These are phyloP conservation scores for Chaetorhynchus papuensis DNA, from an alignment of 2,113 vertebrate genomes.

Conservation along the genomic window DNA sequence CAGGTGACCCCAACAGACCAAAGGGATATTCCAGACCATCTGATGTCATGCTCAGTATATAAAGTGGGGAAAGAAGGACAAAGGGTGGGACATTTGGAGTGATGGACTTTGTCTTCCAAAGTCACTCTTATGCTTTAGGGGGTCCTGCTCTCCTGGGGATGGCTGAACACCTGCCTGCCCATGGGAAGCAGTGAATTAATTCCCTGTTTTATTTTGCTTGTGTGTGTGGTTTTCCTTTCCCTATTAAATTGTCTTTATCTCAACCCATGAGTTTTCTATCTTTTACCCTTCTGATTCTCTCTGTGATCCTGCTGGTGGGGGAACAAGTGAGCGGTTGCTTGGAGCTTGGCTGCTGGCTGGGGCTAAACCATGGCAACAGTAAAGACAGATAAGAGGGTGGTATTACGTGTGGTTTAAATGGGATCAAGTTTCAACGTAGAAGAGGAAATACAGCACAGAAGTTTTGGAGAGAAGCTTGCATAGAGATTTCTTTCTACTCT, in stretches of 20 bases:
- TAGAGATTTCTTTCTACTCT: background rate
- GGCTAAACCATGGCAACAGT: background rate
- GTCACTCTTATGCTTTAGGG: fast-evolving
- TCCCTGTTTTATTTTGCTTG: background rate
- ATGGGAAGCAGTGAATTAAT: background rate
- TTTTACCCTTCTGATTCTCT: background rate
- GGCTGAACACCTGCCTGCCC: background rate
- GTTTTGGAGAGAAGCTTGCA: background rate
- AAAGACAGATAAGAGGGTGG: background rate
- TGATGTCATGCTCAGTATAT: background rate
- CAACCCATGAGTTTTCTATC: background rate
- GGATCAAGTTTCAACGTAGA: background rate
- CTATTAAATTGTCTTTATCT: background rate
- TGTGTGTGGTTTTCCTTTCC: background rate
- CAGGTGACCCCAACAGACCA: background rate
- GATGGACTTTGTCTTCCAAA: background rate
- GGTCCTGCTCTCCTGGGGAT: background rate
- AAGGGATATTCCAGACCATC: background rate
- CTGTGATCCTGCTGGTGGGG: background rate
- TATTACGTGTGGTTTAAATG: background rate
- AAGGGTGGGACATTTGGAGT: fast-evolving
- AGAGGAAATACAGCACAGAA: background rate
- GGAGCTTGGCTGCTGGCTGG: background rate
- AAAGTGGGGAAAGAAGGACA: background rate
- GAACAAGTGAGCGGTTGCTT: background rate